phyloP scores from a whole-genome alignment of 2,797 vertebrate species.

The Cyprinodon diabolis region DNA sequence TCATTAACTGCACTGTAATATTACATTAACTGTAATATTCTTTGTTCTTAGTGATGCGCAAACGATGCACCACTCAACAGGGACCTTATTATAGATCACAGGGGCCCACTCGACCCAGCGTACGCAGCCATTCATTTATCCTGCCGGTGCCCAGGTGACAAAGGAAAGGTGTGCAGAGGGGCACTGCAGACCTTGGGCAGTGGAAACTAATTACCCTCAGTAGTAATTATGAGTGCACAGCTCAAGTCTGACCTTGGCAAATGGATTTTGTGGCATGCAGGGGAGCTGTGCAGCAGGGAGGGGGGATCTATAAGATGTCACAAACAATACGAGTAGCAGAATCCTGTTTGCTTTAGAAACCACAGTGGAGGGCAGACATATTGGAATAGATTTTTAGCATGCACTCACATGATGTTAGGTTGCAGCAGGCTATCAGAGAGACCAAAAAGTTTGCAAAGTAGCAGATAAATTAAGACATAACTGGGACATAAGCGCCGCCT shows the following conservation, averaged over 20 bases:
- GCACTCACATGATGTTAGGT: neutral
- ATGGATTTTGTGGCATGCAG: slow-evolving; percentile 53
- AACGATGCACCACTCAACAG: slow-evolving; percentile 46
- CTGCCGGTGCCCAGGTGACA: slow-evolving; percentile 63
- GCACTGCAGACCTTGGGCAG: slow-evolving; percentile 67
- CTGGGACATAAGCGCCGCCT: neutral
- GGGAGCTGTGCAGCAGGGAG: neutral
- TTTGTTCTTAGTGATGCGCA: slow-evolving; percentile 41
- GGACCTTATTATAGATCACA: slow-evolving; percentile 64
- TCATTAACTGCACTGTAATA: slow-evolving; percentile 71
- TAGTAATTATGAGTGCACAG: slow-evolving; percentile 76
- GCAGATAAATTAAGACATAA: slow-evolving; percentile 11
- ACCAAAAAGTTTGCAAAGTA: no score
- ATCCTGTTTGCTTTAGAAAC: slow-evolving; percentile 5
- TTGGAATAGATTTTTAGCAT: neutral
- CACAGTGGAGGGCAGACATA: neutral
- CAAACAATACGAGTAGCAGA: slow-evolving; percentile 3
- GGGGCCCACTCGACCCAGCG: slow-evolving; percentile 38
- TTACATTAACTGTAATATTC: slow-evolving; percentile 67
- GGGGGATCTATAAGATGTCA: slow-evolving; percentile 9
- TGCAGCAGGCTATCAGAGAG: neutral
- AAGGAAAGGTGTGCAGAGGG: slow-evolving; percentile 71
- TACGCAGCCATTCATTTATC: slow-evolving; percentile 57
- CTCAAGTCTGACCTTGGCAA: slow-evolving; percentile 71
- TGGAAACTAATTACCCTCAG: slow-evolving; percentile 81